Evolutionary conservation across 2,797 vertebrate genomes (phyloP).

Genomic region (Melanotaenia boesemani): DNA sequence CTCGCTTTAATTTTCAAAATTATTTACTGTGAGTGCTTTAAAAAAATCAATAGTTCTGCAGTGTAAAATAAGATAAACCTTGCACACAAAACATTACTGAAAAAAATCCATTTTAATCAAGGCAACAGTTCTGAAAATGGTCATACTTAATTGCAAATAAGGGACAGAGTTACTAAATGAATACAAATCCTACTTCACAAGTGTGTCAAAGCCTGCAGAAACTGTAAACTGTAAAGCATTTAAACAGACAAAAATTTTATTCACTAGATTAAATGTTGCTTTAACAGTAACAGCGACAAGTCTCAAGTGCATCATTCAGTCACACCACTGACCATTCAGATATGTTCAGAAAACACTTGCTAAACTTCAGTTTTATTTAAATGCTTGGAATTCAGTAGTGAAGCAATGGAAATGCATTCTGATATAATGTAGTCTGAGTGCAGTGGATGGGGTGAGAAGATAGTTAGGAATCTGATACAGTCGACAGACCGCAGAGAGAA

Average conservation of each 20-base stretch:
- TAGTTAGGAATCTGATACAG: slow-evolving; percentile 76
- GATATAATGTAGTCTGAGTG: slow-evolving; percentile 56
- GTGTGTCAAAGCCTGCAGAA: slow-evolving; percentile 45
- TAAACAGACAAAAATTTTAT: slow-evolving; percentile 35
- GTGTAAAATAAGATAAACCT: neutral
- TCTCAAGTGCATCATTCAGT: slow-evolving; percentile 23
- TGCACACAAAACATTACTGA: neutral
- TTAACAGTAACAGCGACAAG: slow-evolving; percentile 20
- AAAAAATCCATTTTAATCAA: neutral
- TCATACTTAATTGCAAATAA: neutral
- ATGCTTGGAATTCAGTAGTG: slow-evolving; percentile 22
- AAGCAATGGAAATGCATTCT: slow-evolving; percentile 43
- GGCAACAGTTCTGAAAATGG: neutral
- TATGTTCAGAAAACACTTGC: slow-evolving; percentile 6
- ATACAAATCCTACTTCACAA: slow-evolving; percentile 50
- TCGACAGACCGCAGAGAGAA: slow-evolving; percentile 72
- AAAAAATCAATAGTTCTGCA: neutral
- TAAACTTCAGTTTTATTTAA: slow-evolving; percentile 35
- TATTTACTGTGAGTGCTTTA: neutral
- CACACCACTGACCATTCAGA: neutral
- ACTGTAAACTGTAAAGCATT: slow-evolving; percentile 28
- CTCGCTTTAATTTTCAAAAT: neutral
- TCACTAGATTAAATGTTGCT: slow-evolving; percentile 16
- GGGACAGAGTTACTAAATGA: neutral
- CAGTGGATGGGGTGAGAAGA: slow-evolving; percentile 66